These are phyloP conservation scores for Calliopsis andreniformis DNA, from an alignment of 1,140 invertebrate genomes.

Conservation along the genomic window DNA sequence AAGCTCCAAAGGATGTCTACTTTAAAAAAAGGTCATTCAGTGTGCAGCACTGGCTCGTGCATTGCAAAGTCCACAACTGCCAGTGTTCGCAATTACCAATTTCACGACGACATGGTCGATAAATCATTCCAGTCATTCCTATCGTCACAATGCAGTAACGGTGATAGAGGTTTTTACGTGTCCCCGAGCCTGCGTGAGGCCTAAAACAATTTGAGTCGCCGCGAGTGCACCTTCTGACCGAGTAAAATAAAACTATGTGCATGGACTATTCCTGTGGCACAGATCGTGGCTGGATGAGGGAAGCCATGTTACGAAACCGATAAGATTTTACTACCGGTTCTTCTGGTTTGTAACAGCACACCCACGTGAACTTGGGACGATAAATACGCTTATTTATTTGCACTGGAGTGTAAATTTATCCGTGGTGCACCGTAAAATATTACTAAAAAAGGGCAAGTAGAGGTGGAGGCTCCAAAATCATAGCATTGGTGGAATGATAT, in stretches of 20 bases:
- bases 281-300: conserved; percentile 29
- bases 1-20: neutral
- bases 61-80: neutral
- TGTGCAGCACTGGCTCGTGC: neutral
- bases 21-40: neutral
- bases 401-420: conserved; percentile 32
- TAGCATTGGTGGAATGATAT: too few relatives aligned
- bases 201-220: conserved; percentile 16
- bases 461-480: too few relatives aligned
- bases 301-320: conserved; percentile 52
- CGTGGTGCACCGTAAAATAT: neutral
- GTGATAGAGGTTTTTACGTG: neutral
- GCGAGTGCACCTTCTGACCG: neutral
- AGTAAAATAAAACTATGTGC: conserved; percentile 35
- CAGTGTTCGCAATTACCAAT: conserved; percentile 12
- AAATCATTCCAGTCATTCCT: neutral
- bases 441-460: conserved; percentile 1
- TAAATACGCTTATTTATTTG: conserved; percentile 52
- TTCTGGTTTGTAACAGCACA: conserved; percentile 44
- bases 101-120: conserved; percentile 12
- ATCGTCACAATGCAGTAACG: neutral
- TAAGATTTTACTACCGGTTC: conserved; percentile 66
- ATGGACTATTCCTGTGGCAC: conserved; percentile 18
- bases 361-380: conserved; percentile 44
- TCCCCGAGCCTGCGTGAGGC: too few relatives aligned